Percentiles rank a stretch among this genome's conserved stretches.
Conservation (phyloP, 2,113 vertebrate genomes). For the Haemorhous mexicanus region DNA sequence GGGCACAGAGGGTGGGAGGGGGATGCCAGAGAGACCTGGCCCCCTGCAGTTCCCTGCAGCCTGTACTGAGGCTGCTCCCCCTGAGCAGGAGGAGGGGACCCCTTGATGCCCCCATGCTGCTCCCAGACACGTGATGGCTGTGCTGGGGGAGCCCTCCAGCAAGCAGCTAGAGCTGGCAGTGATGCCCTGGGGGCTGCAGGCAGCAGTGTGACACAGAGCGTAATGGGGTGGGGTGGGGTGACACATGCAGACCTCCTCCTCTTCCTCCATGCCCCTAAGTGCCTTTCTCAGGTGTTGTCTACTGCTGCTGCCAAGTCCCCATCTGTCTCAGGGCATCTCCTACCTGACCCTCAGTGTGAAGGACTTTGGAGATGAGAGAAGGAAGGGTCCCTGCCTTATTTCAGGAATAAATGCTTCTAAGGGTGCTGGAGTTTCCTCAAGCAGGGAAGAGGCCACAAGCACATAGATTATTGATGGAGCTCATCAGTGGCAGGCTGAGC, state of each 20-base stretch:
- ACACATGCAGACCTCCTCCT: background rate
- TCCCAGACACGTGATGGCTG: fast-evolving
- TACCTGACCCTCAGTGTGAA: background rate
- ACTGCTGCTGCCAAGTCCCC: background rate
- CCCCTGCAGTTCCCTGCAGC: background rate
- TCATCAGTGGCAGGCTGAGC: background rate
- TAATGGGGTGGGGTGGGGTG: background rate
- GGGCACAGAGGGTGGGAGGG: background rate
- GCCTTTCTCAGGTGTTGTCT: background rate
- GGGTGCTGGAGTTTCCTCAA: background rate
- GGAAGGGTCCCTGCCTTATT: background rate
- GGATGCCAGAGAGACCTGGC: background rate
- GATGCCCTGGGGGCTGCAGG: background rate
- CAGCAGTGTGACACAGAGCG: background rate
- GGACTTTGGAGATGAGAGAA: background rate
- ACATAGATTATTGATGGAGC: background rate
- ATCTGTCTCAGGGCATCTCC: background rate
- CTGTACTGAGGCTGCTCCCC: fast-evolving
- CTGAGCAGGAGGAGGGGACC: background rate
- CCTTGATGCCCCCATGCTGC: background rate
- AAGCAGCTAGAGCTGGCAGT: background rate
- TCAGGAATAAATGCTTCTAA: background rate
- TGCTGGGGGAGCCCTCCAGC: background rate
- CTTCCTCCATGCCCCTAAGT: background rate
- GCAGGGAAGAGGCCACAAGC: background rate